phyloP scores from a whole-genome alignment of 2,797 vertebrate species.

The Parauchenoglanis punctatus region DNA sequence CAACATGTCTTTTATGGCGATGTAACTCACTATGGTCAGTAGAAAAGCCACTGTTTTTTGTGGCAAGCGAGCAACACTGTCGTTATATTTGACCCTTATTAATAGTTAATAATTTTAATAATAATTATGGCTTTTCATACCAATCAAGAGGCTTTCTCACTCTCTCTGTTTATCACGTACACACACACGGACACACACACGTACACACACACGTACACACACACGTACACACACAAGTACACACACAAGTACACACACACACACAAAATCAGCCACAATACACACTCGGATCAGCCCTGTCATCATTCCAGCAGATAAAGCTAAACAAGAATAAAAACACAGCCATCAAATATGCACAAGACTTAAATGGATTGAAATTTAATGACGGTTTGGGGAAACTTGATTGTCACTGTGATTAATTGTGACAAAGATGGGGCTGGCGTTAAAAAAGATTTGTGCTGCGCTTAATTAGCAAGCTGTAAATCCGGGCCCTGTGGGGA shows the following conservation, averaged over 20 bases:
- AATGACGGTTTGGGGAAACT: slow-evolving; percentile 39
- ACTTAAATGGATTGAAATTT: slow-evolving; percentile 51
- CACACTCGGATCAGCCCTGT: neutral
- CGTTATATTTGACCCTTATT: too few relatives aligned
- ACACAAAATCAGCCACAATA: neutral
- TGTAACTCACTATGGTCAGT: too few relatives aligned
- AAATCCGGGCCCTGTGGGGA: slow-evolving; percentile 51
- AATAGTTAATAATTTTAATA: too few relatives aligned
- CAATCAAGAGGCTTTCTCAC: too few relatives aligned
- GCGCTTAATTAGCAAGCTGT: slow-evolving; percentile 64
- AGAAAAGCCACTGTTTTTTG: too few relatives aligned
- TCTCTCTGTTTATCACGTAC: too few relatives aligned
- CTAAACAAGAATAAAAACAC: neutral
- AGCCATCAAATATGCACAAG: slow-evolving; percentile 50
- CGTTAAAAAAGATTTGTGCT: slow-evolving; percentile 61
- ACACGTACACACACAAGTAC: too few relatives aligned
- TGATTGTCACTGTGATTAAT: slow-evolving; percentile 63
- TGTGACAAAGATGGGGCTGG: slow-evolving; percentile 43
- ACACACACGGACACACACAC: too few relatives aligned
- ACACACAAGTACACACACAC: neutral
- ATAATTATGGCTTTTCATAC: too few relatives aligned
- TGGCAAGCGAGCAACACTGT: too few relatives aligned
- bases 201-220: too few relatives aligned
- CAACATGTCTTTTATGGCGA: too few relatives aligned
- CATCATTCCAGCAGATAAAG: neutral